Conservation (phyloP, 2,113 vertebrate genomes). For the Limanda limanda region DNA sequence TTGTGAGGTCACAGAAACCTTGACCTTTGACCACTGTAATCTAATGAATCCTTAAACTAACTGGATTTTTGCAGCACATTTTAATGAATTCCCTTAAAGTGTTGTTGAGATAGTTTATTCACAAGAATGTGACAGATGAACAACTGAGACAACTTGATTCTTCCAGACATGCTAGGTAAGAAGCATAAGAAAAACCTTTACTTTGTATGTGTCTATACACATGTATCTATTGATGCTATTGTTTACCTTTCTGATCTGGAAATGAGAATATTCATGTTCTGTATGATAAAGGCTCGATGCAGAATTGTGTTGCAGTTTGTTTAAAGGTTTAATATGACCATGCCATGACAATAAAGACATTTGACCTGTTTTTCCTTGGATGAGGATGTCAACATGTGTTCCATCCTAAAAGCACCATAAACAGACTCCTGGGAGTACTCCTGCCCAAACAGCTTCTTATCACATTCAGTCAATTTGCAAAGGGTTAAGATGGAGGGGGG, state of each 20-base stretch:
- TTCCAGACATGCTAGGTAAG: too few species aligned
- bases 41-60: too few species aligned
- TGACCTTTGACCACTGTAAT: too few species aligned
- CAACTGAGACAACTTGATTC: too few species aligned
- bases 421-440: neutral
- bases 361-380: neutral
- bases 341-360: neutral
- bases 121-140: too few species aligned
- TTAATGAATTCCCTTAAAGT: too few species aligned
- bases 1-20: too few species aligned
- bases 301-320: neutral
- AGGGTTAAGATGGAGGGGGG: constrained; percentile 2
- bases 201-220: neutral
- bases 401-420: neutral
- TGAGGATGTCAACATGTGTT: neutral
- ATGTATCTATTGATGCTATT: constrained; percentile 2
- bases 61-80: too few species aligned
- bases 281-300: neutral
- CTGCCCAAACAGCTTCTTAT: constrained; percentile 5
- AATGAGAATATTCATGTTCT: neutral
- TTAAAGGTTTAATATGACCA: neutral
- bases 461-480: constrained; percentile 26
- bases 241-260: neutral
- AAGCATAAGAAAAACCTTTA: neutral
- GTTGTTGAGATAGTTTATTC: too few species aligned